Conservation (phyloP, 2,797 vertebrate species). For the Florisuga fusca region DNA sequence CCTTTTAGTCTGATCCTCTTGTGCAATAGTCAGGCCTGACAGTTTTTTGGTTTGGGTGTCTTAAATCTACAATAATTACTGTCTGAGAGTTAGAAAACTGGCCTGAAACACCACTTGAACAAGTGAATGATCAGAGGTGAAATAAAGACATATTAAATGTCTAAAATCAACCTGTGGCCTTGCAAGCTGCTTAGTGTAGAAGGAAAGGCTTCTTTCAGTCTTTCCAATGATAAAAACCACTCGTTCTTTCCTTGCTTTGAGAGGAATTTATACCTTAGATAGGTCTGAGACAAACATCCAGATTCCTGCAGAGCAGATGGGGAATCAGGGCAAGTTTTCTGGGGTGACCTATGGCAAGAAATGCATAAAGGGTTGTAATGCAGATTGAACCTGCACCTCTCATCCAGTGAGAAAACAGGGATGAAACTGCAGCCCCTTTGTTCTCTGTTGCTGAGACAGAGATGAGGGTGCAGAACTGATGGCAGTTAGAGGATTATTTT, state of each 20-base stretch:
- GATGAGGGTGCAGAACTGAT: background rate
- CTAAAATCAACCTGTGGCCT: background rate
- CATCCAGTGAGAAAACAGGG: background rate
- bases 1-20: slow-evolving; percentile 27
- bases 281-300: background rate
- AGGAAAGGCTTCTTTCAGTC: background rate
- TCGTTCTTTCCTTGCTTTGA: background rate
- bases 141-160: slow-evolving; percentile 1
- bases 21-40: background rate
- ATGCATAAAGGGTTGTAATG: background rate
- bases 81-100: background rate
- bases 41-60: slow-evolving; percentile 21
- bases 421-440: background rate
- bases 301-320: background rate
- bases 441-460: background rate
- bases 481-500: background rate
- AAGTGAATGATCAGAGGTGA: background rate
- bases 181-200: background rate
- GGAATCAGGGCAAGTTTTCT: background rate
- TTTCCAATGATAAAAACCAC: background rate
- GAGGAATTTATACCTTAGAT: background rate
- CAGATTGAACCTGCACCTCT: background rate
- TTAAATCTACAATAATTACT: slow-evolving; percentile 22
- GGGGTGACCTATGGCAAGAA: background rate
- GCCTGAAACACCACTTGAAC: background rate